These are phyloP conservation scores for Pachycephus smyrnensis DNA, from an alignment of 2,888 invertebrate genomes.

Conservation along the genomic window DNA sequence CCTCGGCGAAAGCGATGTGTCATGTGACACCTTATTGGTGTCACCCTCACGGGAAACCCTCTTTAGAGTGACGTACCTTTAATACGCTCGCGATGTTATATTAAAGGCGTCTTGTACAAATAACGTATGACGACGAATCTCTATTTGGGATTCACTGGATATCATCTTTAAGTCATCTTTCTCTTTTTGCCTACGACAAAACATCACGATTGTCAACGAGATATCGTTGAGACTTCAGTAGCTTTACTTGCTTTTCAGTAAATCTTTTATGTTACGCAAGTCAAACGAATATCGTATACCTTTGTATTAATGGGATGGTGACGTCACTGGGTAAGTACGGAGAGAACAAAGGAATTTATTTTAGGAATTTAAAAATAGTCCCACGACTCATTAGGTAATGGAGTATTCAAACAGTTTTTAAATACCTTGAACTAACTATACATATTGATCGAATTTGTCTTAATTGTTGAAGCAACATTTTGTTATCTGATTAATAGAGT, in stretches of 20 bases:
- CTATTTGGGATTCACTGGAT: not conserved
- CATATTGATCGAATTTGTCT: no score
- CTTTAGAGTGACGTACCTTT: slow-evolving; percentile 8
- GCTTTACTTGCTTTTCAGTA: no score
- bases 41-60: not conserved
- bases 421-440: no score
- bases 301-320: not conserved
- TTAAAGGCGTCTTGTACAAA: not conserved
- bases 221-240: no score
- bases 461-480: not conserved
- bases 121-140: not conserved
- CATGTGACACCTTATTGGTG: slow-evolving; percentile 3
- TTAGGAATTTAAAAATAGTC: not conserved
- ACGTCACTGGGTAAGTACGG: not conserved
- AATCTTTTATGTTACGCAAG: no score
- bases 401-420: not conserved
- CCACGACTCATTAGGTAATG: not conserved
- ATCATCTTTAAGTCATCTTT: not conserved
- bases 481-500: not conserved
- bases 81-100: slow-evolving; percentile 1
- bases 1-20: not conserved
- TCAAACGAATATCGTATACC: not conserved
- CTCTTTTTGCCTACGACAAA: not conserved
- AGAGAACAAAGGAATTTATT: not conserved
- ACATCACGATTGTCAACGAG: not conserved